phyloP scores from a whole-genome alignment of 2,888 invertebrate genomes.

The Xanthorhoe designata region DNA sequence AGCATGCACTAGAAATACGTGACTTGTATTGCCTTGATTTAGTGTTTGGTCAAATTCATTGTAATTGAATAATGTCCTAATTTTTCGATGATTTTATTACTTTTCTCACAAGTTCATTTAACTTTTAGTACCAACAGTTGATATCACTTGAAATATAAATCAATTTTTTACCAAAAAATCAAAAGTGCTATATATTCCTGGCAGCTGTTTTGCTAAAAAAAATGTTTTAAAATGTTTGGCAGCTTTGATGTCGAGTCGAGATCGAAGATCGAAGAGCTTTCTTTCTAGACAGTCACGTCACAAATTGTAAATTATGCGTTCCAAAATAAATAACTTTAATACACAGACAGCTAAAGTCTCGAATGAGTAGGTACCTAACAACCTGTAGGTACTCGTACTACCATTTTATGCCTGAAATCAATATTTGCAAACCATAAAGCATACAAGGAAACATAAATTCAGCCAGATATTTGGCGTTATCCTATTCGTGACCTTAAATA shows the following conservation, averaged over 20 bases:
- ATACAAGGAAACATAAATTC: not conserved
- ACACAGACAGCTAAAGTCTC: not conserved
- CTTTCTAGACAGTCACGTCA: not conserved
- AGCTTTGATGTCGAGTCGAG: not conserved
- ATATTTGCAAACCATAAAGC: not conserved
- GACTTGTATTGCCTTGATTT: not conserved
- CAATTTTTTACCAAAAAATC: not conserved
- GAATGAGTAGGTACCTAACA: not conserved
- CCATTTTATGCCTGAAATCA: not conserved
- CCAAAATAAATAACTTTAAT: not conserved
- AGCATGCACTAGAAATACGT: not conserved
- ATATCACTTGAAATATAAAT: not conserved
- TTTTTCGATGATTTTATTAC: not conserved
- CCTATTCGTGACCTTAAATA: not conserved
- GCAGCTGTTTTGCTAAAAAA: not conserved
- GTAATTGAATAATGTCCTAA: not conserved
- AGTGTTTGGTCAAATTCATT: not conserved
- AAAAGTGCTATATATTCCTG: not conserved
- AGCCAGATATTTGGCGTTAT: not conserved
- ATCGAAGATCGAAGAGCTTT: not conserved
- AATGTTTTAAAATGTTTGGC: not conserved
- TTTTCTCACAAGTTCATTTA: not conserved
- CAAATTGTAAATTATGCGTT: not conserved
- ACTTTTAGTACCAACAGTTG: not conserved
- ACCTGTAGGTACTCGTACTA: not conserved